Evolutionary conservation across 2,888 invertebrate genomes (phyloP).

Genomic region (Zaprionus bogoriensis): DNA sequence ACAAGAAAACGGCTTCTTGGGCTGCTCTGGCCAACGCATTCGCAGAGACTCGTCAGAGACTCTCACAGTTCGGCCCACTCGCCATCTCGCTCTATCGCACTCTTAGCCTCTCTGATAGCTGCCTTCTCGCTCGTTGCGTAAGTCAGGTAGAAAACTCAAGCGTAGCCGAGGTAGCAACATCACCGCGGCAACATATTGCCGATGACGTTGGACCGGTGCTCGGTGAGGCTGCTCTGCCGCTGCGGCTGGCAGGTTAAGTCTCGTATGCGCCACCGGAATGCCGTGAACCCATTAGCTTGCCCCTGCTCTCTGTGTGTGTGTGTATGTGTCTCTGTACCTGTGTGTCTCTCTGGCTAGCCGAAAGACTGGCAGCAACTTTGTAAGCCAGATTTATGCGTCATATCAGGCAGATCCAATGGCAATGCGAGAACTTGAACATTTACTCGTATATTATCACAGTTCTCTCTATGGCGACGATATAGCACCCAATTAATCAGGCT

Average conservation of each 20-base stretch:
- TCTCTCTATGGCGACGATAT: neutral
- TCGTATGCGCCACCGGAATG: conserved; percentile 76
- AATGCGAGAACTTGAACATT: conserved; percentile 32
- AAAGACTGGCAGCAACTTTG: conserved; percentile 40
- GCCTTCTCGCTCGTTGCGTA: conserved; percentile 78
- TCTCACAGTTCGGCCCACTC: conserved; percentile 17
- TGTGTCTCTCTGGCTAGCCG: conserved; percentile 12
- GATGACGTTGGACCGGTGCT: conserved; percentile 55
- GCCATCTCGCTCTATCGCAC: conserved; percentile 36
- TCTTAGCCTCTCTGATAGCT: neutral
- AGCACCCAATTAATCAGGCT: conserved; percentile 17
- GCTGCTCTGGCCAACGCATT: conserved; percentile 51
- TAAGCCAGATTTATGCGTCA: conserved; percentile 73
- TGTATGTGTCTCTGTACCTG: neutral
- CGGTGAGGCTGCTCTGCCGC: conserved; percentile 24
- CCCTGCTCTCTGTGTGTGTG: conserved; percentile 7
- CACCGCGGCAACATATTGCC: conserved; percentile 64
- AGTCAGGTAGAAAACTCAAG: conserved; percentile 79
- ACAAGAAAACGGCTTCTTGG: conserved; percentile 72
- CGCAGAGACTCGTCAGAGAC: conserved; percentile 28
- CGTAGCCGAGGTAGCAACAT: conserved; percentile 79
- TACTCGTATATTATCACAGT: conserved; percentile 28
- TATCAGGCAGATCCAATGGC: conserved; percentile 49
- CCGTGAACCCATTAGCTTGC: conserved; percentile 71
- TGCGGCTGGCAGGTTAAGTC: conserved; percentile 52